Base-by-base conservation (phyloP, 2,888 invertebrate species). In the Pedicia rivosa region DNA sequence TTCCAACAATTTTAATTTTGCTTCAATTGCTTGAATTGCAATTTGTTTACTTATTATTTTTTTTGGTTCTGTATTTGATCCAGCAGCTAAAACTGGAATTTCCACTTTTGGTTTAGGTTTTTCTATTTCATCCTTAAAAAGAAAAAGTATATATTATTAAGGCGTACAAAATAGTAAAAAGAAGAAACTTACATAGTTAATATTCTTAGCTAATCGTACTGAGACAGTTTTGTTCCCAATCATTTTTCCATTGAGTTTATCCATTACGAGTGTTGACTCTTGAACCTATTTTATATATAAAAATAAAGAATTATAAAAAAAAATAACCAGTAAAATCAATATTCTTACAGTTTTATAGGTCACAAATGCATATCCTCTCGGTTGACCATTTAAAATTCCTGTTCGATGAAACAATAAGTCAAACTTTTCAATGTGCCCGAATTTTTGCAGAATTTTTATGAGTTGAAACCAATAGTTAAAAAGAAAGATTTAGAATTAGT, bases 371-470 rank as follows among this genome's bases (percentile, higher is more conserved):
- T 91, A 94, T 14, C 94, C 92, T 42, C 90, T 68, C 1, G 92
- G 87, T 57, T 84, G 84, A 36, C 91, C 91, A 47, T 76, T 73
- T 47, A 81, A 72, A 26, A 90, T 87, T 47, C 92, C 92, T 46
- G 78, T 76, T 47, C 88, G 87, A 63, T 92, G 90, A 59, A 90
- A 91, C 47, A 94, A 73, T 65, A 91, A 80, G 66, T 94, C 92
- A 66, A 92, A 91, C 75, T 91, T 90, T 67, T 87, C 84, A 55
- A 92, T 82, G 56, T 73, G 69, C 59, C 92, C 92, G 72, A 83
- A 81, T 73, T 82, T 81, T 75, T 91, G 88, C 66, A 88, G 74
- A 67, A 92, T 75, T 84, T 92, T 92, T 66, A 94, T 70, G 70
- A 94, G 76, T 74, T 88, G 81, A 78, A 78, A 88, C 87, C 87